phyloP scores from a whole-genome alignment of 2,113 vertebrate species.

The Sebastes fasciatus region DNA sequence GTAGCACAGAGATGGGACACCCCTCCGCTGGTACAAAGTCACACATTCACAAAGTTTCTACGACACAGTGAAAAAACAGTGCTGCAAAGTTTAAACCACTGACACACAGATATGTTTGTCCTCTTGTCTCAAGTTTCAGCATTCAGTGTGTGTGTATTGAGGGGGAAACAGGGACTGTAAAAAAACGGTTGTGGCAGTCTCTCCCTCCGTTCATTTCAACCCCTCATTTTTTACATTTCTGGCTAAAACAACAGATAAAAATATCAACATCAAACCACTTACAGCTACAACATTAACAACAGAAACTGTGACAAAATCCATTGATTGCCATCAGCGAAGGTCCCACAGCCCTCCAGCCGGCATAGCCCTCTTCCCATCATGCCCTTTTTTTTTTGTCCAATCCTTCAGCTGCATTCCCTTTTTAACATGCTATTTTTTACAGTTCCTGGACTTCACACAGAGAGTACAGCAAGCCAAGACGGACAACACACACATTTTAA shows the following conservation, averaged over 20 bases:
- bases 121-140: conserved; percentile 8
- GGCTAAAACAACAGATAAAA: conserved; percentile 60
- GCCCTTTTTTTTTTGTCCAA: conserved; percentile 28
- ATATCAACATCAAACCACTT: conserved; percentile 76
- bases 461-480: conserved; percentile 74
- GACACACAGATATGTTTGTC: conserved; percentile 57
- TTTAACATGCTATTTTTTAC: conserved; percentile 68
- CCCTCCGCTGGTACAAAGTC: conserved; percentile 54
- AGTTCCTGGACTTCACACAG: conserved; percentile 72
- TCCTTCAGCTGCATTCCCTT: conserved; percentile 43
- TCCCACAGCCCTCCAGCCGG: conserved; percentile 46
- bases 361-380: conserved; percentile 40
- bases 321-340: conserved; percentile 69
- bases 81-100: conserved; percentile 51
- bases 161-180: conserved; percentile 5
- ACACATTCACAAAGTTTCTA: conserved; percentile 66
- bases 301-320: conserved; percentile 65
- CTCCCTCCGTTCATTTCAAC: conserved; percentile 35
- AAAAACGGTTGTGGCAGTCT: conserved; percentile 38
- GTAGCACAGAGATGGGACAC: conserved; percentile 27
- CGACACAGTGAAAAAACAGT: conserved; percentile 65
- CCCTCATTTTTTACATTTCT: conserved; percentile 46
- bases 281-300: conserved; percentile 71
- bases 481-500: conserved; percentile 63
- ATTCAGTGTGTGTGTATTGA: neutral